Evolutionary conservation across 1,140 invertebrate genomes (phyloP).

Genomic region (Anthonomus grandis): DNA sequence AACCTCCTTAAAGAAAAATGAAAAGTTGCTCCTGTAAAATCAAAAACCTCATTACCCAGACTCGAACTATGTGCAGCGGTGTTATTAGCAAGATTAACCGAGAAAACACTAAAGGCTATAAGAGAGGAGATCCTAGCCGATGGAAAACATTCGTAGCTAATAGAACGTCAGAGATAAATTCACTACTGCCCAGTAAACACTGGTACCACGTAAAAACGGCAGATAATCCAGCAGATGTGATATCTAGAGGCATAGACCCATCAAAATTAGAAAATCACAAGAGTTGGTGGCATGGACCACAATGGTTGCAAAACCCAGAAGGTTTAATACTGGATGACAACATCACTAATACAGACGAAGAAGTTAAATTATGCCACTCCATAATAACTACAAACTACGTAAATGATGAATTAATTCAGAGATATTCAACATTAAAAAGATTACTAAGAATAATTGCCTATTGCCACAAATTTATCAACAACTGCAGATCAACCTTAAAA

Average conservation of each 20-base stretch:
- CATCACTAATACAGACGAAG: background rate
- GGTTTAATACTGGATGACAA: no score
- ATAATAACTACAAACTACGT: background rate
- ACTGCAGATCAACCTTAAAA: background rate
- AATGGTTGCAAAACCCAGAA: slow-evolving; percentile 3
- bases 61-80: slow-evolving; percentile 29
- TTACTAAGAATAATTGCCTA: background rate
- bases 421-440: slow-evolving; percentile 4
- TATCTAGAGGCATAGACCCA: slow-evolving; percentile 29
- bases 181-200: slow-evolving; percentile 28
- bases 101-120: background rate
- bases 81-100: slow-evolving; percentile 24
- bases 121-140: slow-evolving; percentile 17
- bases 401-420: background rate
- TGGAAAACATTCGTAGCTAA: slow-evolving; percentile 45
- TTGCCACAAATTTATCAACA: background rate
- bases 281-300: slow-evolving; percentile 45
- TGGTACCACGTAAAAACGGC: slow-evolving; percentile 39
- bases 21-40: slow-evolving; percentile 35
- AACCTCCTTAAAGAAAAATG: slow-evolving; percentile 35
- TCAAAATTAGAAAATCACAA: slow-evolving; percentile 25
- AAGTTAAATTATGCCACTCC: background rate
- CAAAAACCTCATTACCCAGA: slow-evolving; percentile 32
- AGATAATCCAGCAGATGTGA: slow-evolving; percentile 38
- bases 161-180: slow-evolving; percentile 42